Conservation (phyloP, 1,140 invertebrate genomes). For the Radopholus similis region DNA sequence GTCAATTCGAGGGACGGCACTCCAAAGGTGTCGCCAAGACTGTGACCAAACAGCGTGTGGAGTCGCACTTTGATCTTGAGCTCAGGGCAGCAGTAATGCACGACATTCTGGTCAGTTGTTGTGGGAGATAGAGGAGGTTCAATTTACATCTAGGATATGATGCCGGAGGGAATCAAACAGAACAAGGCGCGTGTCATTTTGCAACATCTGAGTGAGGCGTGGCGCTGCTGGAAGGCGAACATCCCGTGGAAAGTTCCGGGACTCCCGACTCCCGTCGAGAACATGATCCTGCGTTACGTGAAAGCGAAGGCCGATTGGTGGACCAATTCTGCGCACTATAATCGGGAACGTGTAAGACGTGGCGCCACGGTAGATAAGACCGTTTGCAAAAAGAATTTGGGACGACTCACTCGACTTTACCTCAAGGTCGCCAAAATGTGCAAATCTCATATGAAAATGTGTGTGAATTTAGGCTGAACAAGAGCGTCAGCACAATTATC, state of each 20-base stretch:
- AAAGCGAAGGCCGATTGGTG: constrained; percentile 99
- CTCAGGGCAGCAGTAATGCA: no score
- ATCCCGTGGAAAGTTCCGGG: constrained; percentile 99
- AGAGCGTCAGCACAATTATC: constrained; percentile 96
- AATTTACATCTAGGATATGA: constrained; percentile 99
- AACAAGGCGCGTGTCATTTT: constrained; percentile 98
- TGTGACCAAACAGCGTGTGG: constrained; percentile 97
- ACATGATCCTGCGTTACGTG: constrained; percentile 98
- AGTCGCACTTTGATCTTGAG: constrained; percentile 98
- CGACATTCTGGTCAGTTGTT: no score
- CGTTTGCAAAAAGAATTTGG: constrained; percentile 98
- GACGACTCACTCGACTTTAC: constrained; percentile 88
- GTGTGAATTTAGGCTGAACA: constrained; percentile 80
- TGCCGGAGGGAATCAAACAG: constrained; percentile 99
- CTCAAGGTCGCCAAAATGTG: constrained; percentile 68
- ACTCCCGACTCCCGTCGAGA: constrained; percentile 96
- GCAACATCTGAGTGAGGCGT: constrained; percentile 97
- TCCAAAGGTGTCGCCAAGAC: constrained; percentile 99
- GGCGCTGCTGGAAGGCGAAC: constrained; percentile 99
- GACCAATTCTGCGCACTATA: constrained; percentile 99
- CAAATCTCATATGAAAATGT: not conserved
- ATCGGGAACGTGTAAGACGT: constrained; percentile 76
- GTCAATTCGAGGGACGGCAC: constrained; percentile 97
- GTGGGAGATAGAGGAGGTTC: no score
- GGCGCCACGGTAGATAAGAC: constrained; percentile 86